phyloP scores from a whole-genome alignment of 2,113 vertebrate genomes.

The Tenrec ecaudatus region DNA sequence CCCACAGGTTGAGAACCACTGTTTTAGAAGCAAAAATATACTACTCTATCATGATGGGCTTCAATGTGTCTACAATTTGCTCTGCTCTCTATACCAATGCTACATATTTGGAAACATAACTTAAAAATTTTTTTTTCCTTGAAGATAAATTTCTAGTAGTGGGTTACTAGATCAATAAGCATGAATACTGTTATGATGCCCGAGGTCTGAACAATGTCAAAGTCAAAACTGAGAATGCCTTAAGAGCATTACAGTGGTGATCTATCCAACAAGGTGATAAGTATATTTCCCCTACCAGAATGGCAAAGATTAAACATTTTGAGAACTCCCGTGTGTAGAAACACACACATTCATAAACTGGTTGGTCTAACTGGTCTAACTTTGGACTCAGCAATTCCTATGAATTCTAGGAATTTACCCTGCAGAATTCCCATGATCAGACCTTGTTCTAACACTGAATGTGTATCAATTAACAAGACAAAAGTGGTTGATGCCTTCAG shows the following conservation, averaged over 20 bases:
- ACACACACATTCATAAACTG: background rate
- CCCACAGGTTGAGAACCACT: too few species aligned
- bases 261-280: background rate
- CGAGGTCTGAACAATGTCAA: conserved; percentile 42
- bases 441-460: background rate
- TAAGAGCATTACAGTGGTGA: background rate
- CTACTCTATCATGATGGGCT: background rate
- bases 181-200: background rate
- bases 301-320: conserved; percentile 46
- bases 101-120: background rate
- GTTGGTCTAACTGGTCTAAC: conserved; percentile 18
- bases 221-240: background rate
- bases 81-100: conserved; percentile 30
- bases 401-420: background rate
- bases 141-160: conserved; percentile 18
- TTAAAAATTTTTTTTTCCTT: conserved; percentile 15
- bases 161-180: background rate
- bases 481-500: background rate
- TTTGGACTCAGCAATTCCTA: background rate
- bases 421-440: background rate
- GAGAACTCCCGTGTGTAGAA: conserved; percentile 6
- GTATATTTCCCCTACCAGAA: background rate
- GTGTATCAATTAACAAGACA: background rate
- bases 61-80: background rate
- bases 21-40: conserved; percentile 40